Conservation (phyloP, 1,140 invertebrate species). For the Drosophila lowei region DNA sequence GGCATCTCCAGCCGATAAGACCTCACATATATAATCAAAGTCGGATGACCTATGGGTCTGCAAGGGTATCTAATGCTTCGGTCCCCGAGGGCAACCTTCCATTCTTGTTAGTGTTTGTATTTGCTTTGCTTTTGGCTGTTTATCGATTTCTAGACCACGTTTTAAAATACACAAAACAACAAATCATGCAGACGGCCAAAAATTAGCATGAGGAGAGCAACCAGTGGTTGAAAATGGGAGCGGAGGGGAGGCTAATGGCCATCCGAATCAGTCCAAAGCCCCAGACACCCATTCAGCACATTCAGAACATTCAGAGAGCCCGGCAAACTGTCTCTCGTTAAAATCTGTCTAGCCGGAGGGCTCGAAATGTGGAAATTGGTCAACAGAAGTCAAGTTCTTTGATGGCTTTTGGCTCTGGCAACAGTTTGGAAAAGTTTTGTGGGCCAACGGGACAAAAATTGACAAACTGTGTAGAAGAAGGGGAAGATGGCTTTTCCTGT, state of each 20-base stretch:
- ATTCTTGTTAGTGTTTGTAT: conserved; percentile 6
- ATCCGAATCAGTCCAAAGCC: not conserved
- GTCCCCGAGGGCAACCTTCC: not conserved
- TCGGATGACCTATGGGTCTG: too few species aligned
- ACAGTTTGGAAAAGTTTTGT: conserved; percentile 18
- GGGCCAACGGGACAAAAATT: conserved; percentile 6
- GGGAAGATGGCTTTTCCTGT: not conserved
- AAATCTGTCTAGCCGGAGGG: conserved; percentile 31
- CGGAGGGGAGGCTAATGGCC: not conserved
- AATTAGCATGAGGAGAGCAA: conserved; percentile 45
- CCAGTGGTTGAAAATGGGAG: conserved; percentile 11
- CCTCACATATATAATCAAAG: too few species aligned
- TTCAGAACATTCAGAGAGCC: not conserved
- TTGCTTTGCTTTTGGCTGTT: conserved; percentile 33
- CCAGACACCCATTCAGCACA: not conserved
- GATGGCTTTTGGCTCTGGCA: not conserved
- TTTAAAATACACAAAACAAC: conserved; percentile 49
- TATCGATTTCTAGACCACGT: conserved; percentile 72
- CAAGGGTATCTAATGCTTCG: too few species aligned
- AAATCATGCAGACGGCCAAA: conserved; percentile 17
- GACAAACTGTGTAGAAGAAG: conserved; percentile 1
- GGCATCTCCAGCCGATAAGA: too few species aligned
- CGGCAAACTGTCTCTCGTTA: conserved; percentile 12
- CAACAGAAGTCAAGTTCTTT: conserved; percentile 2
- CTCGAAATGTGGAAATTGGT: conserved; percentile 8